Percentiles rank a stretch among this genome's conserved stretches.
Evolutionary conservation across 2,888 invertebrate genomes (phyloP).

Genomic region (Heliconius erato): DNA sequence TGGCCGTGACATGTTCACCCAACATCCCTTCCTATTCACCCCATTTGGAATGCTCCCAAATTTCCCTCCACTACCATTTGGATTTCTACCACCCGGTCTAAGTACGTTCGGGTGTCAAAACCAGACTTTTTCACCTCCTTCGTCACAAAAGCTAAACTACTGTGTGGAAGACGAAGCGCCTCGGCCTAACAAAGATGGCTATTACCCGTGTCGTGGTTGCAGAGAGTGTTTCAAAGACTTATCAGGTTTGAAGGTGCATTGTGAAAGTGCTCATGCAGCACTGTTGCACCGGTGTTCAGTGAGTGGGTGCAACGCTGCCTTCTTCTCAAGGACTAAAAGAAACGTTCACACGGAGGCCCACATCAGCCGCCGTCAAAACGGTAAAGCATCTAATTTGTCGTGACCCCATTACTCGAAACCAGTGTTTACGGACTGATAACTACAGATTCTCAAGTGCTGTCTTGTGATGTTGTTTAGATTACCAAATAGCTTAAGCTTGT

Average conservation of each 20-base stretch:
- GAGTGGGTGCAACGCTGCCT: constrained; percentile 91
- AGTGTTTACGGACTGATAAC: constrained; percentile 45
- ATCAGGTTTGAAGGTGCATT: constrained; percentile 89
- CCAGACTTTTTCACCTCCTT: constrained; percentile 72
- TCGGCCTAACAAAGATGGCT: constrained; percentile 88
- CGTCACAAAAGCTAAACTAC: constrained; percentile 82
- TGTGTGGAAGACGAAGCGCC: constrained; percentile 89
- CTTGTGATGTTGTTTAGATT: constrained; percentile 79
- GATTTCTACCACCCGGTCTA: constrained; percentile 78
- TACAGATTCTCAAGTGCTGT: constrained; percentile 64
- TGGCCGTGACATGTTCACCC: constrained; percentile 76
- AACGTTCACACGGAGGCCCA: constrained; percentile 91
- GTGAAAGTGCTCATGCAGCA: constrained; percentile 88
- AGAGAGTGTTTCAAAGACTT: constrained; percentile 87
- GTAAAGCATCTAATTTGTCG: constrained; percentile 64
- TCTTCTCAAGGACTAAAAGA: constrained; percentile 91
- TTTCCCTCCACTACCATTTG: constrained; percentile 78
- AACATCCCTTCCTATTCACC: constrained; percentile 80
- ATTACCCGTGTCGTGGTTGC: constrained; percentile 90
- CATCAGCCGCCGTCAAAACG: constrained; percentile 72
- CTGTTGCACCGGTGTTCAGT: constrained; percentile 92
- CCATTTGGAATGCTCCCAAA: constrained; percentile 82
- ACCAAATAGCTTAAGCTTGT: constrained; percentile 67
- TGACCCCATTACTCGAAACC: constrained; percentile 65
- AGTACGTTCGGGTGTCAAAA: constrained; percentile 76